A percentile compares a stretch with the other conserved stretches of the same genome.
These are phyloP conservation scores for Diprion similis DNA, from an alignment of 1,140 invertebrate genomes.

Conservation along the genomic window DNA sequence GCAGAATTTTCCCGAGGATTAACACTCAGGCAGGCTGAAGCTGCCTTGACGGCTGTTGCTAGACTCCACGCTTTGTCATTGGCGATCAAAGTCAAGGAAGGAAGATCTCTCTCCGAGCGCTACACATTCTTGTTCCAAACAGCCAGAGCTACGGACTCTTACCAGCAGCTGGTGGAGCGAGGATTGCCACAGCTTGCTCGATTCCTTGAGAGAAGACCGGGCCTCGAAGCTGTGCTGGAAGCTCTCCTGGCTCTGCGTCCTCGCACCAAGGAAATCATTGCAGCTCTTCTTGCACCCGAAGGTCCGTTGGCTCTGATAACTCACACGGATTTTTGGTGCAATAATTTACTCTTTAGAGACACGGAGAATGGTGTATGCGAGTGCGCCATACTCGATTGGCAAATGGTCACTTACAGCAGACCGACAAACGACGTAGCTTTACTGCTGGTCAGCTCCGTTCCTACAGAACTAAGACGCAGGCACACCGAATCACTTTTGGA, in stretches of 20 bases:
- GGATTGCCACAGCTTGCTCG: slow-evolving; percentile 75
- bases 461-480: slow-evolving; percentile 71
- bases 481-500: slow-evolving; percentile 70
- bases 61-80: slow-evolving; percentile 75
- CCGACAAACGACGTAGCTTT: slow-evolving; percentile 81
- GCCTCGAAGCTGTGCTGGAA: slow-evolving; percentile 63
- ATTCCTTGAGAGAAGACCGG: slow-evolving; percentile 72
- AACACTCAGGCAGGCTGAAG: slow-evolving; percentile 67
- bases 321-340: slow-evolving; percentile 85
- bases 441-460: slow-evolving; percentile 78
- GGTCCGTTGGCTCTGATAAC: slow-evolving; percentile 76
- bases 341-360: slow-evolving; percentile 76
- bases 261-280: slow-evolving; percentile 69
- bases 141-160: slow-evolving; percentile 76
- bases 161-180: slow-evolving; percentile 76
- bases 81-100: slow-evolving; percentile 70
- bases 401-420: slow-evolving; percentile 81
- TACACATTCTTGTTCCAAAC: slow-evolving; percentile 81
- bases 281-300: slow-evolving; percentile 68
- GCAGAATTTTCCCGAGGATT: slow-evolving; percentile 74
- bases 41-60: slow-evolving; percentile 74
- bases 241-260: slow-evolving; percentile 64
- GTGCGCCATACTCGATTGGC: slow-evolving; percentile 81
- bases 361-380: slow-evolving; percentile 55
- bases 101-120: slow-evolving; percentile 66